A percentile compares a stretch with the other conserved stretches of the same genome.
These are phyloP conservation scores for Pelodiscus sinensis DNA, from an alignment of 2,113 vertebrate genomes.

Conservation along the genomic window DNA sequence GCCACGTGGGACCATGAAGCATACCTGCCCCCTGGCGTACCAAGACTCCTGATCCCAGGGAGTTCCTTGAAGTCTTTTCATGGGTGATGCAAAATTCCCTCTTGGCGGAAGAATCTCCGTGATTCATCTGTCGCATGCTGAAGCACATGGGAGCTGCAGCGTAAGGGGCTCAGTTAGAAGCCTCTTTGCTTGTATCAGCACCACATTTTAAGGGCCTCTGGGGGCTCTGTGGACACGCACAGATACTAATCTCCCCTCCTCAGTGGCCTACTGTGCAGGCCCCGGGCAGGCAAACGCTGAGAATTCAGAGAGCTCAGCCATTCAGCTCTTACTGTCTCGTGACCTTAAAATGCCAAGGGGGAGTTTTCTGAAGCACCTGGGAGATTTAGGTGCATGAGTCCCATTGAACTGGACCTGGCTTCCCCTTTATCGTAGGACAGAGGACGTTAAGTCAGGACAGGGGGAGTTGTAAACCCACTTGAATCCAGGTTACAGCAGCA, in stretches of 20 bases:
- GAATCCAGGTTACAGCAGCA: background rate
- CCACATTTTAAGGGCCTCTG: background rate
- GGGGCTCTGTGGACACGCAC: background rate
- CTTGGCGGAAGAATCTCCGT: background rate
- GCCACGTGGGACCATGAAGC: background rate
- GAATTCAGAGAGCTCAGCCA: background rate
- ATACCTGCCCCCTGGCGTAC: background rate
- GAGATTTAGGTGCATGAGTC: background rate
- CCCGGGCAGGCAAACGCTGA: background rate
- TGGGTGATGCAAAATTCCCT: background rate
- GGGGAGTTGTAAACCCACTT: background rate
- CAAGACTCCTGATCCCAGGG: background rate
- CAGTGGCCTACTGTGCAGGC: background rate
- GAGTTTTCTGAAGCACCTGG: background rate
- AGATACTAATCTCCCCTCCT: background rate
- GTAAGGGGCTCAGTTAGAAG: accelerated
- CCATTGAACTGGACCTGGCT: background rate
- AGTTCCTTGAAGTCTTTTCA: background rate
- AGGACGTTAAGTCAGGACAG: background rate
- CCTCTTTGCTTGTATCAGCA: background rate
- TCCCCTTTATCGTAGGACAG: background rate
- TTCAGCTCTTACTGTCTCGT: background rate
- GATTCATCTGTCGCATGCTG: background rate
- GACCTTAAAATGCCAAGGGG: accelerated
- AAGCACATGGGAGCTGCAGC: background rate